Evolutionary conservation across 2,888 invertebrate genomes (phyloP), one percentile per base, ranked within the genome.

Genomic region (Invenusta paracnida): DNA sequence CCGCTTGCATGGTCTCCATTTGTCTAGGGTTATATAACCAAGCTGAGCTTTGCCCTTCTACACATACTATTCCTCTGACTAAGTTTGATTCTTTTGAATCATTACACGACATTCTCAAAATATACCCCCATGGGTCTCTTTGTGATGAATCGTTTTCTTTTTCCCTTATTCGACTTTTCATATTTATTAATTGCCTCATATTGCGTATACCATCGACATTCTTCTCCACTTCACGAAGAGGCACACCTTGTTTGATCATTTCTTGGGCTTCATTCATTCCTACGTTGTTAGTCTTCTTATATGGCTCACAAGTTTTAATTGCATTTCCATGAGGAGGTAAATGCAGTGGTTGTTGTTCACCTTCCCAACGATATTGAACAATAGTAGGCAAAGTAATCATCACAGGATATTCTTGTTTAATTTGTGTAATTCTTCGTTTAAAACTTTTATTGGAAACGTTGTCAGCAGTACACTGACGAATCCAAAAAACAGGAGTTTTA

Each of bases 291-390:
- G 27, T 11, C n/a, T 5, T 5, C 29, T 23, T 5, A 27, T 25
- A 27, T 2, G 79, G 79, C n/a, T 29, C 27, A 25, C 79, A 25
- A 25, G 5, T 25, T 29, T 23, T 79, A 25, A 79, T 11, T 23
- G 79, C 79, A 79, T 79, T 79, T 23, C 79, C 79, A 27, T 79
- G 79, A 79, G 79, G 27, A 25, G 79, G 79, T 79, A 79, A 27
- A 79, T 79, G 79, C 25, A 79, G 23, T 29, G 79, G 23, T 23
- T 79, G 25, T 79, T 79, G 5, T 29, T 79, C n/a, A 25, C 79
- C 79, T 79, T 23, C 79, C 79, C 79, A 79, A 25, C 2, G 25
- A 79, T 79, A 79, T 23, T 79, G 27, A 5, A 79, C 79, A 11
- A 79, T 23, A 27, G 5, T 25, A 25, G 79, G 79, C 25, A 79